Evolutionary conservation across 1,140 invertebrate species (phyloP), one percentile per base, ranked within the genome.

Genomic region (Euwallacea similis): DNA sequence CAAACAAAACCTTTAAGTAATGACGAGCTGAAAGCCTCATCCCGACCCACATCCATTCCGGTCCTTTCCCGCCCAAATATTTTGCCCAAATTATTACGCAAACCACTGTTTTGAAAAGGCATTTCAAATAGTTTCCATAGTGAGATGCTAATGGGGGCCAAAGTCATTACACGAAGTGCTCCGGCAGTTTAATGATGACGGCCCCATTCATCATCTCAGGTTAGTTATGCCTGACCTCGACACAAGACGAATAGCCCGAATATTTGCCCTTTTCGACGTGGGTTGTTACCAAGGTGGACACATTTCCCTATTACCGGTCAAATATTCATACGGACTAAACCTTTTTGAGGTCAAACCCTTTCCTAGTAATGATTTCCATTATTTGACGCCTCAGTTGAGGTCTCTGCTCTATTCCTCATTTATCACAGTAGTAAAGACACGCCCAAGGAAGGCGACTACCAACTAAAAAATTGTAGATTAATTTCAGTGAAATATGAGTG

Each of bases 191-290:
- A 65, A 65, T 65, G 63, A 65, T 54, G 47, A 43, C 63, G 63
- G 33, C 42, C 63, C 44, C 63, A 65, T 65, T 65, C 63, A 65
- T 65, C 63, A 65, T 65, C 63, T 54, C 63, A 54, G 15, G 16
- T 50, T 64, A 64, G 43, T 64, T 44, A 65, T 65, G 63, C 41
- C 63, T 41, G 63, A 65, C 53, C 61, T 55, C 47, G 16, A 42
- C 41, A 9, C 55, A 65, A 54, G 63, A 65, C 63, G 63, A 65
- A 65, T 65, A 54, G 63, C 63, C 42, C 46, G 54, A 58, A 56
- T 67, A 56, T 67, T 59, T 59, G 53, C 42, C 55, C 65, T 61
- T 64, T 64, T 64, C 50, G 47, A 53, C 42, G 21, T 21, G 42
- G 61, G 61, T 63, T 41, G 11, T 63, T 63, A 15, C 16, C 21